Conservation (phyloP, 1,140 invertebrate genomes). For the Pollicipes pollicipes region DNA sequence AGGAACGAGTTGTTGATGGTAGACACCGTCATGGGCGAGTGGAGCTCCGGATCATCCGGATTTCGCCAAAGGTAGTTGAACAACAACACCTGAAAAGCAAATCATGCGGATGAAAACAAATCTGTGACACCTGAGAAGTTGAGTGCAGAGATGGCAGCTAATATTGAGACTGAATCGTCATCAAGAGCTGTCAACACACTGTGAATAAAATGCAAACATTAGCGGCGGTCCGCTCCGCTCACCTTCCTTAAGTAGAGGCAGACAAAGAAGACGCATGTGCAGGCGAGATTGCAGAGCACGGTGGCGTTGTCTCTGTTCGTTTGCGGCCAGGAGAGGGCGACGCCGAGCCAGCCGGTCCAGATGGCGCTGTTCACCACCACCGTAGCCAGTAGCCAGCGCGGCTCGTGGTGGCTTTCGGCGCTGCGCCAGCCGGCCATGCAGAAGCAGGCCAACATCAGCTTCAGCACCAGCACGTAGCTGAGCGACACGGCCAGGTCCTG, state of each 20-base stretch:
- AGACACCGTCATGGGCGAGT: not conserved
- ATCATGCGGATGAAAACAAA: too few relatives aligned
- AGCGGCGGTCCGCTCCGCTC: slow-evolving; percentile 7
- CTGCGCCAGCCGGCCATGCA: slow-evolving; percentile 28
- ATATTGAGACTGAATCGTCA: not conserved
- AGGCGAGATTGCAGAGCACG: slow-evolving; percentile 21
- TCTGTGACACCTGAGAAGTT: too few relatives aligned
- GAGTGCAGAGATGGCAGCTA: too few relatives aligned
- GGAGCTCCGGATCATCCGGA: not conserved
- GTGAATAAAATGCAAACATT: too few relatives aligned
- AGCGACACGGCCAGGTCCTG: slow-evolving; percentile 30
- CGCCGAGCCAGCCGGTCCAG: slow-evolving; percentile 31
- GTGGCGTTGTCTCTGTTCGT: slow-evolving; percentile 19
- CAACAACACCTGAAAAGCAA: not conserved
- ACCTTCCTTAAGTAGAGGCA: slow-evolving; percentile 19
- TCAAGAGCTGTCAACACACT: not conserved
- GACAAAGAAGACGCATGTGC: slow-evolving; percentile 18
- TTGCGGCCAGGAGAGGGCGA: slow-evolving; percentile 24
- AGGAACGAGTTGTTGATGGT: not conserved
- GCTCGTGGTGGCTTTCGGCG: slow-evolving; percentile 25
- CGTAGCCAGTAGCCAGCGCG: slow-evolving; percentile 30
- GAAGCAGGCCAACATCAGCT: slow-evolving; percentile 27
- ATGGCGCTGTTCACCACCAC: slow-evolving; percentile 24
- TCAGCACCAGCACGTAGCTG: slow-evolving; percentile 31
- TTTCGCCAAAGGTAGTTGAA: not conserved